These are phyloP conservation scores for Hofmannophila pseudospretella DNA, from an alignment of 2,888 invertebrate species.

Conservation along the genomic window DNA sequence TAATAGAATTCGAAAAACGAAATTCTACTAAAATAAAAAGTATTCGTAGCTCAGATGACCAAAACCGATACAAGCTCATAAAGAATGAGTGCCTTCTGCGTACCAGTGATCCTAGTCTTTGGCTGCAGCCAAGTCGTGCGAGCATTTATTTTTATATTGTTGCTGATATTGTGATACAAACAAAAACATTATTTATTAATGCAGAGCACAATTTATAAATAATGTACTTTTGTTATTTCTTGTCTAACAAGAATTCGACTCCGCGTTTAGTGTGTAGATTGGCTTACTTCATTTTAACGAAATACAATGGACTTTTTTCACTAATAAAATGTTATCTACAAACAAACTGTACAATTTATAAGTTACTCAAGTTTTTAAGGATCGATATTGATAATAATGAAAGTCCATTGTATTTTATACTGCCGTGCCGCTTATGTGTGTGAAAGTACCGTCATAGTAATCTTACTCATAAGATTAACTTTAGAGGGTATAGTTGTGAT, in stretches of 20 bases:
- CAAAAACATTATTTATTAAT: constrained; percentile 37
- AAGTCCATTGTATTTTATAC: constrained; percentile 20
- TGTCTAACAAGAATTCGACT: constrained; percentile 44
- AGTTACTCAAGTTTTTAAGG: too few relatives aligned
- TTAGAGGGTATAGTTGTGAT: constrained; percentile 53
- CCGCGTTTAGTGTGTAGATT: constrained; percentile 26
- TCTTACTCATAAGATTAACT: constrained; percentile 67
- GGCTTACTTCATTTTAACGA: constrained; percentile 14
- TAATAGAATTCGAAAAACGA: too few relatives aligned
- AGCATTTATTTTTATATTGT: constrained; percentile 77
- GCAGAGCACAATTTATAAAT: constrained; percentile 36
- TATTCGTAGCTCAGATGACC: constrained; percentile 6
- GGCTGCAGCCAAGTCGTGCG: constrained; percentile 63
- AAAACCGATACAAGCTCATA: constrained; percentile 13
- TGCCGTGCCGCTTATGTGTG: constrained; percentile 22
- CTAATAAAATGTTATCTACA: constrained; percentile 6
- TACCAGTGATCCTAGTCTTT: constrained; percentile 73
- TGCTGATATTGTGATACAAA: constrained; percentile 47
- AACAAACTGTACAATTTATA: too few relatives aligned
- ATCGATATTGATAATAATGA: constrained; percentile 2
- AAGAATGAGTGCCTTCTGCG: constrained; percentile 62
- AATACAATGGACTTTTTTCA: constrained; percentile 19
- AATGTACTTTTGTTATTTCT: constrained; percentile 30
- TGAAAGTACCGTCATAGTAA: constrained; percentile 62
- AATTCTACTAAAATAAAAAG: too few relatives aligned